Evolutionary conservation across 2,888 invertebrate genomes (phyloP), one percentile per base, ranked within the genome.

Genomic region (Eumerus sabulonum): DNA sequence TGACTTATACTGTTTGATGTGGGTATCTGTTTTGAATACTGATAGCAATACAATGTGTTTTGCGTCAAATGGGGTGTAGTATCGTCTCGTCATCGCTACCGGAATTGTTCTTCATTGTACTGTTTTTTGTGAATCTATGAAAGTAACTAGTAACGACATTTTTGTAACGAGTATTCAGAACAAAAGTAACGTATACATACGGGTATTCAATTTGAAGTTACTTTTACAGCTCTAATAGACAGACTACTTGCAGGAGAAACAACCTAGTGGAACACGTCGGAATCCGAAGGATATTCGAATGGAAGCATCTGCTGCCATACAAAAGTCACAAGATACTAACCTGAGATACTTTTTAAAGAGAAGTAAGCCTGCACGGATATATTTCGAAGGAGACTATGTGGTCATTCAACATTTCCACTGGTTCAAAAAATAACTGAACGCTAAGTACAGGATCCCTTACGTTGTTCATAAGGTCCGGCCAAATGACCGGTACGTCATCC

Each of bases 401-500:
- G 45, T 54, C 4, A 56, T 56, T n/a, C 38, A 27, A 35, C 42
- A 71, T 27, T 16, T 71, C 40, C 4, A 14, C 27, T 38, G 54
- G 47, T 2, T 11, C 38, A 71, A 71, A 4, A 62, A 62, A 14
- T 47, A 71, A 9, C 18, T 62, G 12, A 12, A 53, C 18, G 60
- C 50, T 11, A 59, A 27, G 17, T 70, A 70, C 59, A 44, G 51
- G 13, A 62, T 54, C 5, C 70, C 70, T 0, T 71, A 71, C 45
- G 54, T 54, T 2, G 48, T 73, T 11, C 14, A 60, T 27, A 73
- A 66, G 27, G 54, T 56, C 1, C 16, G 66, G 14, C 51, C 63
- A 2, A 60, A 67, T 44, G 73, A 73, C 38, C 36, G 72, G 2
- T 72, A 57, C 18, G 72, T 64, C 0, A n/a, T 72, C 1, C 17